phyloP scores from a whole-genome alignment of 2,888 invertebrate genomes.

The Scaptomyza polygonia region DNA sequence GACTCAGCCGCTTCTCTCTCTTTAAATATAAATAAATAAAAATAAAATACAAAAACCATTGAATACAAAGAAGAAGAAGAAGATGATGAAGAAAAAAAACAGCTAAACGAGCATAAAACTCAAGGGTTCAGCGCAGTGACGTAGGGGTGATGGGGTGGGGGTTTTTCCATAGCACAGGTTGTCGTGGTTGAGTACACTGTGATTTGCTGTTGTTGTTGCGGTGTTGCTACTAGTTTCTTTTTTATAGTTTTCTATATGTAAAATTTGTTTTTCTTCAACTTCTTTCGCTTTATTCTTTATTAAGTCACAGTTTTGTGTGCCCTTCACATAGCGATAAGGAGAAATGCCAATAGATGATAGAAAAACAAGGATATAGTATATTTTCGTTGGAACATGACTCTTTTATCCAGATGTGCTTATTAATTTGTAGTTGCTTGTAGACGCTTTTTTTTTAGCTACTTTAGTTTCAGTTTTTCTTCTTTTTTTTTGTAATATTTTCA shows the following conservation, averaged over 20 bases:
- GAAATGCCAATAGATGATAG: not conserved
- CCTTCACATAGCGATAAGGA: conserved; percentile 5
- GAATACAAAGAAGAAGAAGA: not conserved
- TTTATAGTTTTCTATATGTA: not conserved
- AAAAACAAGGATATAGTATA: not conserved
- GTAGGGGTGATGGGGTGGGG: not conserved
- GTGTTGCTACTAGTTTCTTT: conserved; percentile 1
- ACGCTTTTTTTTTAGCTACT: not conserved
- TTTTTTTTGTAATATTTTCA: conserved; percentile 16
- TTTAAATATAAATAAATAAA: conserved; percentile 13
- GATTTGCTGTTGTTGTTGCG: conserved; percentile 43
- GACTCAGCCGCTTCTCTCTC: not conserved
- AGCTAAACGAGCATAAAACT: conserved; percentile 58
- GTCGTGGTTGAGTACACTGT: conserved; percentile 38
- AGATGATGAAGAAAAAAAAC: too few relatives aligned
- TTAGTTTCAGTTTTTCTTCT: too few relatives aligned
- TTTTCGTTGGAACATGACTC: not conserved
- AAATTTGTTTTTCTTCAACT: not conserved
- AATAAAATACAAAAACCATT: conserved; percentile 14
- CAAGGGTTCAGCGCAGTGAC: conserved; percentile 43
- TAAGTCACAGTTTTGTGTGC: conserved; percentile 29
- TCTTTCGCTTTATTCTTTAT: conserved; percentile 23
- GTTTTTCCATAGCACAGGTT: conserved; percentile 34
- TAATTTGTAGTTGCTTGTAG: conserved; percentile 3
- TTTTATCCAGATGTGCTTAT: conserved; percentile 30